Percentiles rank a stretch among this genome's conserved stretches.
phyloP scores from a whole-genome alignment of 2,113 vertebrate genomes.

The Lagenorhynchus albirostris region DNA sequence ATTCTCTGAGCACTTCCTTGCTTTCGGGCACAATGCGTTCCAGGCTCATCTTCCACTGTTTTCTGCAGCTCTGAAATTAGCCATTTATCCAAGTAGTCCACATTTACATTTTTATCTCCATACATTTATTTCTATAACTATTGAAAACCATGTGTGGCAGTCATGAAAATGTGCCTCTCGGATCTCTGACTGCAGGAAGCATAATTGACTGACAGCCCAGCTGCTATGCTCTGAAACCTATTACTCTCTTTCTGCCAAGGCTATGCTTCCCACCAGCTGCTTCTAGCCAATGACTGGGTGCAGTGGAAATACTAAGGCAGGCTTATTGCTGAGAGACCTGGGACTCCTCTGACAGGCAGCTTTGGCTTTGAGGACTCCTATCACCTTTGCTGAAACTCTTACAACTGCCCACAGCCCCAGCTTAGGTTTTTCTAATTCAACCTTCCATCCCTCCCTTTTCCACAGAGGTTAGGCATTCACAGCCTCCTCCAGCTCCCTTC shows the following conservation, averaged over 20 bases:
- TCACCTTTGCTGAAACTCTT: not conserved
- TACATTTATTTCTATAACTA: slow-evolving; percentile 32
- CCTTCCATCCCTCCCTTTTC: not conserved
- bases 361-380: not conserved
- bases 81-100: not conserved
- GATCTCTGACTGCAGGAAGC: slow-evolving; percentile 35
- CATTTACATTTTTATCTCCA: slow-evolving; percentile 12
- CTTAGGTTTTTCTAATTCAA: not conserved
- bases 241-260: not conserved
- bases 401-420: not conserved
- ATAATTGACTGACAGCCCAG: slow-evolving; percentile 23
- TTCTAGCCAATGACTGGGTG: not conserved
- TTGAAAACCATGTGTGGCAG: slow-evolving; percentile 27
- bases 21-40: not conserved
- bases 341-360: not conserved
- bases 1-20: not conserved
- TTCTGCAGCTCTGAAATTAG: slow-evolving; percentile 8
- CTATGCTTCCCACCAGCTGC: slow-evolving; percentile 13
- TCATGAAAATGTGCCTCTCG: slow-evolving; percentile 26
- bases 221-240: slow-evolving; percentile 40
- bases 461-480: not conserved
- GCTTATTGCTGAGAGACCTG: not conserved
- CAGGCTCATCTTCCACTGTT: not conserved
- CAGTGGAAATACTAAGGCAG: not conserved
- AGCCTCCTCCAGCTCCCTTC: not conserved